phyloP scores from a whole-genome alignment of 2,797 vertebrate species.

The Pipistrellus nathusii region DNA sequence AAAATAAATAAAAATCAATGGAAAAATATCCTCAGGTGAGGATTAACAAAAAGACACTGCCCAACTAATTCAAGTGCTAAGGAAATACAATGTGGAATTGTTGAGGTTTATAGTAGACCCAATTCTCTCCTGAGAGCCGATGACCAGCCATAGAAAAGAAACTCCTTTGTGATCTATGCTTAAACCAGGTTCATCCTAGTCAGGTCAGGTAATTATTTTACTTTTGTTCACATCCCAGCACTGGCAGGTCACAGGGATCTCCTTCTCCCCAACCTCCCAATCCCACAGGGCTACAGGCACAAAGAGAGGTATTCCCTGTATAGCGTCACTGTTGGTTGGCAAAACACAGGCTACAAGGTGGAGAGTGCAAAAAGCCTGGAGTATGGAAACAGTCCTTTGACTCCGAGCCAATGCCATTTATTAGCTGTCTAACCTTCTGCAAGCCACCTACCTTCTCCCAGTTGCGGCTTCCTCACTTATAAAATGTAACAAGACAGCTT shows the following conservation, averaged over 20 bases:
- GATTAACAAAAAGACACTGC: neutral
- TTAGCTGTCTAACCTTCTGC: slow-evolving; percentile 36
- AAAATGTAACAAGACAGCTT: slow-evolving; percentile 47
- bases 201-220: slow-evolving; percentile 41
- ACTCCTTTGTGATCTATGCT: slow-evolving; percentile 36
- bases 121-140: slow-evolving; percentile 25
- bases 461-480: slow-evolving; percentile 56
- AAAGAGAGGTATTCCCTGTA: neutral
- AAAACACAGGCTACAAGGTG: neutral
- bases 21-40: no score
- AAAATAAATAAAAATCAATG: no score
- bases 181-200: slow-evolving; percentile 1
- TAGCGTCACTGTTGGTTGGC: neutral
- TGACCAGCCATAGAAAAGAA: slow-evolving; percentile 39
- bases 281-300: neutral
- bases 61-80: slow-evolving; percentile 39
- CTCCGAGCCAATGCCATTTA: slow-evolving; percentile 33
- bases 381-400: slow-evolving; percentile 48
- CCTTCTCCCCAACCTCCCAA: neutral
- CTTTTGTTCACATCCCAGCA: neutral
- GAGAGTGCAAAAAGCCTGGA: neutral
- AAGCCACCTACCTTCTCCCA: slow-evolving; percentile 49
- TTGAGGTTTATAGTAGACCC: slow-evolving; percentile 13
- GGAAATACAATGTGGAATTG: slow-evolving; percentile 39
- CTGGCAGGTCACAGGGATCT: neutral